Conservation (phyloP, 2,797 vertebrate species). For the Fringilla coelebs region DNA sequence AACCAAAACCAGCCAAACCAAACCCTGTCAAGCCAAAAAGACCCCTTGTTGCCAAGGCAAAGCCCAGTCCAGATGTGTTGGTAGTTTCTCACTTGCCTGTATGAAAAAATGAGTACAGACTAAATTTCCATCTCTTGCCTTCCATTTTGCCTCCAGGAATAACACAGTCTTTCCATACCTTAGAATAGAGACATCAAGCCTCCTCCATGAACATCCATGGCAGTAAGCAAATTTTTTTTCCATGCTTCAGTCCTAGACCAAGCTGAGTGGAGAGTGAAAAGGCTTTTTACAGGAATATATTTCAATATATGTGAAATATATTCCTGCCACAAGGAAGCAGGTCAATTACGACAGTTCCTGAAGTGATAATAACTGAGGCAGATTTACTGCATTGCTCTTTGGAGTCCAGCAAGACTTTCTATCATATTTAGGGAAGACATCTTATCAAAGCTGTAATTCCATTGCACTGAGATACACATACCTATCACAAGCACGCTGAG, state of each 20-base stretch:
- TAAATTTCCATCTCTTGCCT: neutral
- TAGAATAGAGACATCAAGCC: neutral
- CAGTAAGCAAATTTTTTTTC: neutral
- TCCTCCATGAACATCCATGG: neutral
- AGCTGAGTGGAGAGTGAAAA: neutral
- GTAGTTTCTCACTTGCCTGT: neutral
- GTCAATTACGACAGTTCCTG: neutral
- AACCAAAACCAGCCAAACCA: neutral
- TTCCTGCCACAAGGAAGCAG: neutral
- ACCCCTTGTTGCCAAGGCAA: neutral
- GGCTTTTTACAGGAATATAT: neutral
- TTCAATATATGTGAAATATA: too few species aligned
- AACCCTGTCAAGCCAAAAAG: neutral
- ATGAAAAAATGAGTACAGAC: neutral
- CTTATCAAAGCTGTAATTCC: neutral
- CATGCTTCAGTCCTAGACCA: neutral
- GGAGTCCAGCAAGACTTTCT: neutral
- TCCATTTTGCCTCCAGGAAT: neutral
- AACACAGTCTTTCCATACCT: neutral
- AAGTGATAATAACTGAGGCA: neutral
- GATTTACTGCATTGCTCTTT: slow-evolving; percentile 4
- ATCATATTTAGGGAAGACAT: neutral
- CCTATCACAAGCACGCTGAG: neutral
- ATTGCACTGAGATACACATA: neutral
- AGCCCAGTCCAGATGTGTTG: neutral